Evolutionary conservation across 1,140 invertebrate species (phyloP), one percentile per base, ranked within the genome.

Genomic region (Drosophila pruinosa): DNA sequence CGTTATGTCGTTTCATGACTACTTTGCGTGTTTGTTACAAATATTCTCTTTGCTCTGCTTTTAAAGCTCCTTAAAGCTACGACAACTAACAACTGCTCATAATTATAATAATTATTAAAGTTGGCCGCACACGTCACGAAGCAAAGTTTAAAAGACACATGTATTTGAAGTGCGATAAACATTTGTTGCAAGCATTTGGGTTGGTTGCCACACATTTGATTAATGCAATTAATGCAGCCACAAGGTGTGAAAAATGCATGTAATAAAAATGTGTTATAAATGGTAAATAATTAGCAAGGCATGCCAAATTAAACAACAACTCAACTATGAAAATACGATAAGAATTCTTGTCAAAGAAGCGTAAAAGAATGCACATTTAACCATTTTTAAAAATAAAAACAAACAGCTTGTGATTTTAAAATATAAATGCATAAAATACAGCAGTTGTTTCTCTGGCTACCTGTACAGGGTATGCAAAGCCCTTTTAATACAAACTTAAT

Each of bases 191-290:
- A 68, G 58, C 74, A 85, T 68, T 57, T 69, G 43, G 24, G 26
- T 62, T 69, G 47, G n/a, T n/a, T n/a, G n/a, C n/a, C 47, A 53
- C 26, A 50, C 15, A 52, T 24, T 56, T 76, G 75, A 48, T 43
- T 36, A 45, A 34, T 65, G 63, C 76, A 80, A 79, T 83, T 79
- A 85, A 63, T 39, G 68, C 59, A 70, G 4, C 31, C 72, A 72
- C 45, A 31, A 28, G 50, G 72, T 83, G 80, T 79, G 72, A 58
- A 69, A 28, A 72, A 65, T 68, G 22, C 43, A 34, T 38, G 48
- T 34, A 52, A 54, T 43, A 45, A 63, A 74, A 58, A 61, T 68
- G 63, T 47, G 43, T 58, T 50, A 57, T 57, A 48, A 56, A 39
- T 47, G 38, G n/a, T 28, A 14, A 59, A 26, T 53, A 71, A 68